Base-by-base conservation (phyloP, 2,888 invertebrate species). In the Phortica okadai region DNA sequence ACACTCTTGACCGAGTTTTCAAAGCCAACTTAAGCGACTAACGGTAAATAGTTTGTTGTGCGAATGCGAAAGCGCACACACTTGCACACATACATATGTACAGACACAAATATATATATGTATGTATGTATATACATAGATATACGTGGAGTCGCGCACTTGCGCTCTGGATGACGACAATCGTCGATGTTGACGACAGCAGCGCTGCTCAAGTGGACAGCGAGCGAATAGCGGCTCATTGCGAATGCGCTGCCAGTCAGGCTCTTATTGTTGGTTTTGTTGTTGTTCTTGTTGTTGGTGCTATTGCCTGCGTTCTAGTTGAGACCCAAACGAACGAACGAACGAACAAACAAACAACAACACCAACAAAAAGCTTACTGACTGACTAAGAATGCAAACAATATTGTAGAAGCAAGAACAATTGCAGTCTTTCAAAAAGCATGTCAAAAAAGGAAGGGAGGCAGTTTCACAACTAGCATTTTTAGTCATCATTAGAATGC, bases 1-100 rank as follows among this genome's bases (percentile, higher is more conserved):
- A 88, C 89, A 89, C 89, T 89, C 89, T 89, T 89, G 89, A 89
- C 89, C 89, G 90, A 89, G 88, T 89, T 89, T 90, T 88, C 86
- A 84, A 83, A 86, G 84, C 81, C 85, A 87, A 82, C 11, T 54
- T 11, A 74, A 70, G 70, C 42, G 11, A 83, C 80, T 85, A 89
- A 89, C 89, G 88, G 88, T 89, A 86, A 79, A 77, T 50, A 41
- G 21, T 21, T 72, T 72, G 21, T 69, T 69, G 50, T 50, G 50
- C 50, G 50, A 50, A 50, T 50, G 50, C 10, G 14, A 8, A 50
- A 50, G 50, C 50, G 14, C 50, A 50, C 50, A 14, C 50, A 50
- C 50, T 11, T 8, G 50, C 50, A 50, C 14, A 50, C 50, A 21
- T 21, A 21, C 21, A 21, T 21, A 21, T 21, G 21, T 21, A 21